A percentile compares a stretch with the other conserved stretches of the same genome.
Conservation (phyloP, 64 coral and sea anemone genomes). For the Astreopora myriophthalma region DNA sequence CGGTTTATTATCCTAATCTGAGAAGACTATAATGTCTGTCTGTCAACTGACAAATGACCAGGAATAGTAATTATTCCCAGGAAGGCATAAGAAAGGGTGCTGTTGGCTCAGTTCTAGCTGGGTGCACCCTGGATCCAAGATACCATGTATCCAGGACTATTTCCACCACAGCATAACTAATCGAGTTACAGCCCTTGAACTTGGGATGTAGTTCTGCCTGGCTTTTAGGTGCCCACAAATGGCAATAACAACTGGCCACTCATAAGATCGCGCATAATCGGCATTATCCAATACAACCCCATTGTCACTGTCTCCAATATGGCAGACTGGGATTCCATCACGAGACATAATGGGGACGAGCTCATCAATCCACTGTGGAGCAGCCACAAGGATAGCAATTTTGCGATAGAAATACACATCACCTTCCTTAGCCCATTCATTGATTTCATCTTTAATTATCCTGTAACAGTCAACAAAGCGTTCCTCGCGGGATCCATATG, state of each 20-base stretch:
- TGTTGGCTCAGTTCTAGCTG: background rate
- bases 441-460: constrained; percentile 38
- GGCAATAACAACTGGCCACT: constrained; percentile 55
- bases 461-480: background rate
- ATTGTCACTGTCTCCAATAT: constrained; percentile 25
- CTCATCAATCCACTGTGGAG: constrained; percentile 1
- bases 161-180: constrained; percentile 23
- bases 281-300: constrained; percentile 21
- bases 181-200: constrained; percentile 46
- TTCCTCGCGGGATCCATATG: constrained; percentile 24
- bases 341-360: background rate
- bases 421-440: constrained; percentile 41
- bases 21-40: too few relatives aligned
- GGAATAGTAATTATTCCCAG: background rate
- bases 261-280: constrained; percentile 20
- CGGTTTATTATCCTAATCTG: too few relatives aligned
- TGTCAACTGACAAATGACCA: background rate
- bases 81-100: background rate
- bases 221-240: background rate
- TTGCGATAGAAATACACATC: background rate
- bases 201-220: constrained; percentile 22
- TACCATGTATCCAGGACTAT: background rate
- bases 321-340: constrained; percentile 33
- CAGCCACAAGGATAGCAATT: constrained; percentile 39
- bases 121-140: too few relatives aligned